These are phyloP conservation scores for Eira barbara DNA, from an alignment of 2,113 vertebrate species.

Conservation along the genomic window DNA sequence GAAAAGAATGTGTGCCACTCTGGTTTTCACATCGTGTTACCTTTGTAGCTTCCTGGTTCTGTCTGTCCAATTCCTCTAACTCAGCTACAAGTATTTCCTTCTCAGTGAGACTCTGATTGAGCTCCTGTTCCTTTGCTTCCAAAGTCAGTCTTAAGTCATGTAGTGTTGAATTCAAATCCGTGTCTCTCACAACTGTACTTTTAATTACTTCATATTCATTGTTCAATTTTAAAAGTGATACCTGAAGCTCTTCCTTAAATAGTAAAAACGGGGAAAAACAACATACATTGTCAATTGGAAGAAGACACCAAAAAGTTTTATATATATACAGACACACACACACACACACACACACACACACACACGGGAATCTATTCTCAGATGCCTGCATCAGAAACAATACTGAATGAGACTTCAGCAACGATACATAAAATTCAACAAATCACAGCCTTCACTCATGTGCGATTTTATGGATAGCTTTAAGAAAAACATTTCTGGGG, in stretches of 20 bases:
- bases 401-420: background rate
- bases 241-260: conserved; percentile 78
- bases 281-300: background rate
- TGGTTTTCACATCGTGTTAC: conserved; percentile 76
- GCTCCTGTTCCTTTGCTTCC: conserved; percentile 83
- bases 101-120: conserved; percentile 86
- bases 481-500: background rate
- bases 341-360: background rate
- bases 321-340: background rate
- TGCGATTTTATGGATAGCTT: background rate
- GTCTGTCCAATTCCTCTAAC: conserved; percentile 93
- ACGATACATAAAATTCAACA: background rate
- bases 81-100: conserved; percentile 88
- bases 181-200: conserved; percentile 56
- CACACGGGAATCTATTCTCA: background rate
- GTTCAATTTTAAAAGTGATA: conserved; percentile 70
- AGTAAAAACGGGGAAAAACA: background rate
- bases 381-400: background rate
- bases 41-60: conserved; percentile 97
- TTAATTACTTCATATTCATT: conserved; percentile 68
- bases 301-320: background rate
- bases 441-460: background rate
- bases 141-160: conserved; percentile 85
- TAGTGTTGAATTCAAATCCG: conserved; percentile 77
- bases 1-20: background rate